Conservation (phyloP, 2,797 vertebrate species). For the Pangasius krempfi region DNA sequence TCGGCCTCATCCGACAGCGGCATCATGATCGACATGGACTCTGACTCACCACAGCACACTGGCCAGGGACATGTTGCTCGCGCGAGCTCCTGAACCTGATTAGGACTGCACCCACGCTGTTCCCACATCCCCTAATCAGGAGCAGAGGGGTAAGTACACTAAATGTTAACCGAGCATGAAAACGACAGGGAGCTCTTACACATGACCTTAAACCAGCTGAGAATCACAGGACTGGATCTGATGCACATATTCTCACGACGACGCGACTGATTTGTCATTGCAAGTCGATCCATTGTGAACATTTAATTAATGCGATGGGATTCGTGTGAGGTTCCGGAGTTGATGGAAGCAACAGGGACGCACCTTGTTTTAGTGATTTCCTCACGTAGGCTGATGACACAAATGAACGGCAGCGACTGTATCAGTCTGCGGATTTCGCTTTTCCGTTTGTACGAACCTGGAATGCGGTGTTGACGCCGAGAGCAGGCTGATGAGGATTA, state of each 20-base stretch:
- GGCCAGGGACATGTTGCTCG: constrained; percentile 47
- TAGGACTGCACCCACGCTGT: constrained; percentile 18
- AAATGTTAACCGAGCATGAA: background rate
- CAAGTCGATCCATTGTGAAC: no score
- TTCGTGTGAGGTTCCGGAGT: background rate
- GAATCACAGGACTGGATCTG: background rate
- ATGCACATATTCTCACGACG: background rate
- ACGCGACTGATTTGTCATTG: background rate
- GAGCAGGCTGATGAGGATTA: background rate
- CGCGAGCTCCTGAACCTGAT: constrained; percentile 32
- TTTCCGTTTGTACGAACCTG: background rate
- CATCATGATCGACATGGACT: constrained; percentile 60
- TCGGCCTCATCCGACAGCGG: constrained; percentile 60
- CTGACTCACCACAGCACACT: constrained; percentile 61
- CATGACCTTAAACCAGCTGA: background rate
- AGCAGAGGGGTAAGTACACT: constrained; percentile 57
- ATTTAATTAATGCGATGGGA: background rate
- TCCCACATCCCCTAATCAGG: constrained; percentile 2
- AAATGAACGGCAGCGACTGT: background rate
- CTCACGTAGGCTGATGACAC: background rate
- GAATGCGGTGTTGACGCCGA: background rate
- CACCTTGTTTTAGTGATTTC: constrained; percentile 10
- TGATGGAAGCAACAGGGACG: constrained; percentile 46
- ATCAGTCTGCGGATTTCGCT: background rate
- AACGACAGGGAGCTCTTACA: background rate